phyloP scores from a whole-genome alignment of 2,113 vertebrate genomes.

The Zosterops borbonicus region DNA sequence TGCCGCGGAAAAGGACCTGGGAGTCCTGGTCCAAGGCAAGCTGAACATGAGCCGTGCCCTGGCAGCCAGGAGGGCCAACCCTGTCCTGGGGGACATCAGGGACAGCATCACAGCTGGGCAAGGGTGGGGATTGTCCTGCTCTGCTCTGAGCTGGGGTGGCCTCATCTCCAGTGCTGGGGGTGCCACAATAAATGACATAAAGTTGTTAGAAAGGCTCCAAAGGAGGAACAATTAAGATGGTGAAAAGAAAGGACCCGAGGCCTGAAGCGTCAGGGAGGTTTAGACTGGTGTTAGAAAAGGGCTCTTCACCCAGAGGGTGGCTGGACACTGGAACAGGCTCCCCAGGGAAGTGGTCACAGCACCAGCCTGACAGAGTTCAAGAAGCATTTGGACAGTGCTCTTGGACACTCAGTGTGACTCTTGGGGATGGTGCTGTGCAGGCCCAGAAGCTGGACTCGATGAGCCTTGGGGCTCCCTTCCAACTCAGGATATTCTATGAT shows the following conservation, averaged over 20 bases:
- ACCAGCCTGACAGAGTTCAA: background rate
- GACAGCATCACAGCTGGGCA: fast-evolving
- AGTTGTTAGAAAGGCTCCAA: fast-evolving
- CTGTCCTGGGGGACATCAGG: background rate
- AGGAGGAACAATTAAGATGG: fast-evolving
- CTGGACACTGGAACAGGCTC: background rate
- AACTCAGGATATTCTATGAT: background rate
- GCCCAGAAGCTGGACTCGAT: fast-evolving
- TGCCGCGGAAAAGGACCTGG: fast-evolving
- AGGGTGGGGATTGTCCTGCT: background rate
- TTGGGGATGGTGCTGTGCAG: background rate
- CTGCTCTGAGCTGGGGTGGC: fast-evolving
- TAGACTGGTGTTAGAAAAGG: background rate
- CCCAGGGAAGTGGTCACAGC: background rate
- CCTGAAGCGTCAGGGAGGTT: background rate
- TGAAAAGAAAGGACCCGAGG: background rate
- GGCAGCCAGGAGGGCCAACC: background rate
- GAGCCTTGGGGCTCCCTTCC: background rate
- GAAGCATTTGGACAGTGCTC: background rate
- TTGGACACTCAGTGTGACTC: fast-evolving
- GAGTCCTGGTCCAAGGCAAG: fast-evolving
- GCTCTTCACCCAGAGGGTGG: background rate
- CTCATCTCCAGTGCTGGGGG: background rate
- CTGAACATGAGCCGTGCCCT: fast-evolving
- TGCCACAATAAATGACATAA: fast-evolving